Evolutionary conservation across 2,113 vertebrate species (phyloP).

Genomic region (Mohoua ochrocephala): DNA sequence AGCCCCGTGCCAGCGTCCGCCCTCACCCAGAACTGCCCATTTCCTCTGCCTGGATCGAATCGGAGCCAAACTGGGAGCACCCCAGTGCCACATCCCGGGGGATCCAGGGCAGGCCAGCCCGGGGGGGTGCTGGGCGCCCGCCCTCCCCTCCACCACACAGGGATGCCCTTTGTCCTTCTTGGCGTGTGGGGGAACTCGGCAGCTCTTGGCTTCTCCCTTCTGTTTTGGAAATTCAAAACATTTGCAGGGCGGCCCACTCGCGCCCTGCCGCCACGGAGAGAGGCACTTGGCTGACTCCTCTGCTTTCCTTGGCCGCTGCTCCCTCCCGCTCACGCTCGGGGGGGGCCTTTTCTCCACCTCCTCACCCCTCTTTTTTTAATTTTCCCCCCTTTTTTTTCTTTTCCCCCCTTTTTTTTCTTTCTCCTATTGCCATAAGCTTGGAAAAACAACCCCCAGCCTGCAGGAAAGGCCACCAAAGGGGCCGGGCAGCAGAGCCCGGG

Average conservation of each 20-base stretch:
- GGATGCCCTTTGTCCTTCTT: slow-evolving; percentile 63
- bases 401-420: background rate
- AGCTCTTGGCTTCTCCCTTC: slow-evolving; percentile 56
- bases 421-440: background rate
- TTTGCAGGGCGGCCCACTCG: slow-evolving; percentile 56
- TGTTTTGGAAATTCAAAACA: slow-evolving; percentile 61
- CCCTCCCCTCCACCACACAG: background rate
- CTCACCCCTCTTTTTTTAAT: background rate
- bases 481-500: background rate
- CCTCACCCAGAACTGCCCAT: fast-evolving
- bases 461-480: background rate
- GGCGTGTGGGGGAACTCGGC: slow-evolving; percentile 18
- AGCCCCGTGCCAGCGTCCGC: fast-evolving
- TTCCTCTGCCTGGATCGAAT: fast-evolving
- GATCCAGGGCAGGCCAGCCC: background rate
- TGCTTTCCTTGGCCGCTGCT: slow-evolving; percentile 56
- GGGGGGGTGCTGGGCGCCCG: background rate
- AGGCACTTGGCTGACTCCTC: slow-evolving; percentile 56
- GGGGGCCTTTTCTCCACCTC: background rate
- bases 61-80: fast-evolving
- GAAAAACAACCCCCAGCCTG: background rate
- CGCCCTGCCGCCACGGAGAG: slow-evolving; percentile 38
- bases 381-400: background rate
- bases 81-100: fast-evolving
- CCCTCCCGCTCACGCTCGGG: background rate